Conservation (phyloP, 2,113 vertebrate genomes). For the Brienomyrus longianalis region DNA sequence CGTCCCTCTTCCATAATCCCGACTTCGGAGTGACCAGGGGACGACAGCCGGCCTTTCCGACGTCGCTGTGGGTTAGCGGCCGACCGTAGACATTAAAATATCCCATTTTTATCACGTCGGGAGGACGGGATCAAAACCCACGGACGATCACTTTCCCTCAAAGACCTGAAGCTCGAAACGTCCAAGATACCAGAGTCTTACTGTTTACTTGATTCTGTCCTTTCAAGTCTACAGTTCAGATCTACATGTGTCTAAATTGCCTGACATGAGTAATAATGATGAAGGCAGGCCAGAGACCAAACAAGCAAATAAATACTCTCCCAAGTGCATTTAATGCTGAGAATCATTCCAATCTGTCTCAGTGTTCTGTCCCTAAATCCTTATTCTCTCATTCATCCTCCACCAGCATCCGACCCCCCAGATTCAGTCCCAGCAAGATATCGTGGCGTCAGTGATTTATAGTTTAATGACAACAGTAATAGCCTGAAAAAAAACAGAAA, state of each 20-base stretch:
- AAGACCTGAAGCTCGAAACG: background rate
- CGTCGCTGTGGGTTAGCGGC: background rate
- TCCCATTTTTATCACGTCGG: background rate
- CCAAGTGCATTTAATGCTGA: background rate
- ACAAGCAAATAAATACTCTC: background rate
- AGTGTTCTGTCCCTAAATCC: background rate
- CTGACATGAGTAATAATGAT: background rate
- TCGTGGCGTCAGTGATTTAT: background rate
- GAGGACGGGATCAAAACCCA: background rate
- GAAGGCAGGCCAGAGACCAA: background rate
- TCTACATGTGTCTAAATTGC: background rate
- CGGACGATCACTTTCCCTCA: background rate
- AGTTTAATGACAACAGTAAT: background rate
- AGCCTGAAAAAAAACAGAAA: background rate
- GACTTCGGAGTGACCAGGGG: background rate
- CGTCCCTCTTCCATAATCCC: slow-evolving; percentile 4
- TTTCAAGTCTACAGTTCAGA: background rate
- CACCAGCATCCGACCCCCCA: background rate
- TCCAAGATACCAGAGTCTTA: background rate
- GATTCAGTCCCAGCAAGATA: background rate
- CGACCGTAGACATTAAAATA: background rate
- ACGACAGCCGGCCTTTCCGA: background rate
- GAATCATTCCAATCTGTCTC: background rate
- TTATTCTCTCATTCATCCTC: background rate
- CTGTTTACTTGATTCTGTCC: background rate